Evolutionary conservation across 2,797 vertebrate genomes (phyloP).

Genomic region (Naso thynnoides): DNA sequence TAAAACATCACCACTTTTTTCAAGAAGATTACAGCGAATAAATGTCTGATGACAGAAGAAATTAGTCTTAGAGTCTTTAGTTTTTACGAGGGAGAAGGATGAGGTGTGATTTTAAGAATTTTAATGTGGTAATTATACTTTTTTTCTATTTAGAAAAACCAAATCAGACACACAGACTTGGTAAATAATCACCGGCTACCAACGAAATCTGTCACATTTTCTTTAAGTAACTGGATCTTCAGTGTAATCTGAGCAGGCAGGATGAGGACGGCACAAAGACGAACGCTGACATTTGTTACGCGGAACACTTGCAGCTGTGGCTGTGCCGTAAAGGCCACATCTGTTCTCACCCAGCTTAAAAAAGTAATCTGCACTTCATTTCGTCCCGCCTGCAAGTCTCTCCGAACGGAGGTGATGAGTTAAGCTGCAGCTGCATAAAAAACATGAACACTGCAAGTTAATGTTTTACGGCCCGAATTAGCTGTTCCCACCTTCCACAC

Average conservation of each 20-base stretch:
- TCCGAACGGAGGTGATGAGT: slow-evolving; percentile 43
- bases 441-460: slow-evolving; percentile 55
- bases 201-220: too few species aligned
- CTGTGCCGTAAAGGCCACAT: slow-evolving; percentile 40
- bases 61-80: not conserved
- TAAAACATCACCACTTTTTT: not conserved
- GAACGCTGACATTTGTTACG: slow-evolving; percentile 18
- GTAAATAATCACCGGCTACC: too few species aligned
- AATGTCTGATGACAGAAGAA: not conserved
- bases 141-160: too few species aligned
- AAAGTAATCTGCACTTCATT: slow-evolving; percentile 61
- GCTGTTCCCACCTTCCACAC: not conserved
- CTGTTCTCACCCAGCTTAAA: slow-evolving; percentile 51
- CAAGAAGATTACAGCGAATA: not conserved
- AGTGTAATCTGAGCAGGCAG: not conserved
- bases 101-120: too few species aligned
- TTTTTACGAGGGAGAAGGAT: too few species aligned
- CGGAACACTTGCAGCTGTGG: slow-evolving; percentile 34
- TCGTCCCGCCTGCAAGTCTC: slow-evolving; percentile 30
- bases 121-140: too few species aligned
- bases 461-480: slow-evolving; percentile 15
- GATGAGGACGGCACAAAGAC: not conserved
- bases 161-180: too few species aligned
- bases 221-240: not conserved
- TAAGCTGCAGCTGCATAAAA: slow-evolving; percentile 38